These are phyloP conservation scores for Acromyrmex heyeri DNA, from an alignment of 1,140 invertebrate genomes.

Conservation along the genomic window DNA sequence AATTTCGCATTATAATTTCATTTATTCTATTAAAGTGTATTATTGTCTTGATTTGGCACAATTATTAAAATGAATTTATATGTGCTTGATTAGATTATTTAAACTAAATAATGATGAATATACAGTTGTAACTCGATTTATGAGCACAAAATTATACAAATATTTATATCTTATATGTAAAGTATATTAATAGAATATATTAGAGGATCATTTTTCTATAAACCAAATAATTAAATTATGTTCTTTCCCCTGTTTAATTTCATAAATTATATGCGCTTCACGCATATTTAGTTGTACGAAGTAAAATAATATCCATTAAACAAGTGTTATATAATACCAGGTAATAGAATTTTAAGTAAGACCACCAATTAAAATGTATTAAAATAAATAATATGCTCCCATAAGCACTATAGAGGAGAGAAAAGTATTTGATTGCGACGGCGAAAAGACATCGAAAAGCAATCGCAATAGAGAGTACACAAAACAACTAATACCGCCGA, in stretches of 20 bases:
- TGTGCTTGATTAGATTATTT: not conserved
- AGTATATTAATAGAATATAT: not conserved
- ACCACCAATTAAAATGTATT: not conserved
- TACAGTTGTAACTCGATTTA: not conserved
- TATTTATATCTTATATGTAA: not conserved
- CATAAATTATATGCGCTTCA: not conserved
- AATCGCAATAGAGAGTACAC: constrained; percentile 51
- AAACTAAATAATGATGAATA: not conserved
- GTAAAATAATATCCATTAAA: not conserved
- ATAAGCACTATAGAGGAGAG: not conserved
- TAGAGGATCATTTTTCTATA: not conserved
- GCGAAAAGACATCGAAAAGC: not conserved
- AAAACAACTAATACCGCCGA: constrained; percentile 75
- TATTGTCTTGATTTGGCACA: not conserved
- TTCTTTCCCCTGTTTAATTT: not conserved
- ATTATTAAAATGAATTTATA: not conserved
- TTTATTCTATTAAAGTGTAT: not conserved
- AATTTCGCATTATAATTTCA: not conserved
- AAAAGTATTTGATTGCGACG: not conserved
- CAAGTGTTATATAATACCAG: not conserved
- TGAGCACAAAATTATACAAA: not conserved
- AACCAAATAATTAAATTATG: not conserved
- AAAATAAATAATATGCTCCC: not conserved
- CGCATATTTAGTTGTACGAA: not conserved
- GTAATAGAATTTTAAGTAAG: not conserved